Evolutionary conservation across 2,113 vertebrate species (phyloP), one percentile per base, ranked within the genome.

Genomic region (Prolemur simus): DNA sequence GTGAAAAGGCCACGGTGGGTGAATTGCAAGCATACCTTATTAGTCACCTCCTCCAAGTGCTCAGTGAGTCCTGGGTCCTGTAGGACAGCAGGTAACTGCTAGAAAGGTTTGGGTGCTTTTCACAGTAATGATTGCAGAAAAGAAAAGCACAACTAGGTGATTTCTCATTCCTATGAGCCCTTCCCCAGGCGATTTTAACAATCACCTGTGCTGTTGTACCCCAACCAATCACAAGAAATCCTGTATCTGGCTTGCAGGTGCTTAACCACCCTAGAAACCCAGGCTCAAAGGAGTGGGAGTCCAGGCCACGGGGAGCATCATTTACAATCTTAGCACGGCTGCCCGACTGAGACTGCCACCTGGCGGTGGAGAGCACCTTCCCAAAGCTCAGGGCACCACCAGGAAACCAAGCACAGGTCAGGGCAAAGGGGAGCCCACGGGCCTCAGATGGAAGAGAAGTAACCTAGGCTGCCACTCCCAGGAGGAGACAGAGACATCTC

Each of bases 21-120:
- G 49, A 52, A 60, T 0, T 54, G 42, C 7, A 77, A 0, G 25
- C 23, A 64, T 2, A 3, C 0, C 14, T 17, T 14, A 54, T 32
- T 11, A 27, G 20, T 1, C 0, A 2, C 23, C 56, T 87, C 18
- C 32, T 56, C 45, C 23, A 29, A 69, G 34, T 4, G n/a, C 73
- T 42, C 71, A 37, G 1, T 6, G 58, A 68, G 34, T 49, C 49
- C 78, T 25, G 18, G 3, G n/a, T 68, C 23, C 34, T 21, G 8
- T 7, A 69, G 8, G 37, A 58, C 39, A 68, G 29, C 2, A 23
- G 13, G 4, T 4, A 60, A 42, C 34, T 32, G n/a, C 10, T 39
- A 91, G 60, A 69, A 84, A 87, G 74, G 60, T 68, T 1, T 52
- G 71, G 74, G 20, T 5, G 39, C 71, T 0, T 74, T 21, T 66